Percentiles rank a stretch among this genome's conserved stretches.
Conservation (phyloP, 2,113 vertebrate genomes). For the Cyanistes caeruleus region DNA sequence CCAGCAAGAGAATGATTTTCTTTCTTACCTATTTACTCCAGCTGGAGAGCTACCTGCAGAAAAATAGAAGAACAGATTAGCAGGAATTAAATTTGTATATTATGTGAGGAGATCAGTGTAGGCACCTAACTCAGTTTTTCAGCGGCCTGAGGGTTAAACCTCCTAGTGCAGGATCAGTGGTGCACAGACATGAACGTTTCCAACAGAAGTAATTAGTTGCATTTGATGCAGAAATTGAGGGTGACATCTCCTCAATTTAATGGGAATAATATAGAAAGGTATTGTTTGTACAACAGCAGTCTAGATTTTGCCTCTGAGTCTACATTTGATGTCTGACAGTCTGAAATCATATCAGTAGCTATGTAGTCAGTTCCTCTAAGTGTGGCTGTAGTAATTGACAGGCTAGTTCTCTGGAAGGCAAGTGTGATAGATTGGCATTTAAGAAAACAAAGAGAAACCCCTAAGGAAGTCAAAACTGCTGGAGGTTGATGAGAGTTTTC, state of each 20-base stretch:
- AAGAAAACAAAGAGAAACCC: too few relatives aligned
- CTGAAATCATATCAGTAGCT: neutral
- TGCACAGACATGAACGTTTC: neutral
- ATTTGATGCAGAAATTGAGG: neutral
- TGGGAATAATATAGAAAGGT: neutral
- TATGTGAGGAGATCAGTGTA: neutral
- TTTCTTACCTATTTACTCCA: neutral
- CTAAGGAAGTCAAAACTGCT: too few relatives aligned
- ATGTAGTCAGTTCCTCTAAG: neutral
- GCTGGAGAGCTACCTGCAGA: neutral
- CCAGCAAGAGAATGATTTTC: neutral
- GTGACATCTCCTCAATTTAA: neutral
- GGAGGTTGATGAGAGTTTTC: too few relatives aligned
- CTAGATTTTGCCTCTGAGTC: neutral
- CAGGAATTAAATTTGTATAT: neutral
- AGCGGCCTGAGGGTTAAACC: neutral
- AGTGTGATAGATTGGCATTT: neutral
- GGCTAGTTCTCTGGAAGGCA: neutral
- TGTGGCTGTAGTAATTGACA: neutral
- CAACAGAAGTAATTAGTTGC: neutral
- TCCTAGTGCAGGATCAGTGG: neutral
- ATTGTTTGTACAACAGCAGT: neutral
- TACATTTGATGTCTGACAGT: neutral
- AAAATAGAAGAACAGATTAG: neutral
- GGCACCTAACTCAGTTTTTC: neutral